Percentiles rank a stretch among this genome's conserved stretches.
phyloP scores from a whole-genome alignment of 2,888 invertebrate species.

The Chalcis sispes region DNA sequence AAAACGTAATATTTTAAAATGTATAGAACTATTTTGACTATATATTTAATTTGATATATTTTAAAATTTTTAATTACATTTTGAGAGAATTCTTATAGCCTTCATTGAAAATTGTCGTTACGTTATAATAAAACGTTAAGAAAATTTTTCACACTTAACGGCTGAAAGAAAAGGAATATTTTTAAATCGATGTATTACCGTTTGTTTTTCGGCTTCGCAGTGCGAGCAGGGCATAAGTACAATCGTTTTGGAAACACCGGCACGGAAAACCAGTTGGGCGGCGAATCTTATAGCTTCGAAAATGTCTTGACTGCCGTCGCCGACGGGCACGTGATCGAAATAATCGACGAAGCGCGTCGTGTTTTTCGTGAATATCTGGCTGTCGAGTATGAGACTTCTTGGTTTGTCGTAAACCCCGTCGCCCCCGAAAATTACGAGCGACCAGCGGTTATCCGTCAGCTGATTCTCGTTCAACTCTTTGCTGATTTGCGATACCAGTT shows the following conservation, averaged over 20 bases:
- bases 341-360: constrained; percentile 78
- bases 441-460: constrained; percentile 86
- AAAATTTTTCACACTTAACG: background rate
- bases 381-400: constrained; percentile 84
- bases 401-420: constrained; percentile 84
- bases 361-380: constrained; percentile 82
- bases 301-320: constrained; percentile 83
- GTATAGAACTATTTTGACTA: no score
- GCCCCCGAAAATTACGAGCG: constrained; percentile 90
- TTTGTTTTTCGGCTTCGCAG: constrained; percentile 84
- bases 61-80: no score
- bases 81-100: no score
- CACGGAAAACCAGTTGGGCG: constrained; percentile 85
- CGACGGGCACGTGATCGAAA: constrained; percentile 83
- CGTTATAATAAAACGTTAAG: no score
- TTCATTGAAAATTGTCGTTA: no score
- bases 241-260: constrained; percentile 90
- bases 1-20: no score
- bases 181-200: constrained; percentile 76
- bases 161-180: background rate
- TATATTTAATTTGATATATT: no score
- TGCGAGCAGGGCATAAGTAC: constrained; percentile 88
- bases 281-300: constrained; percentile 87
- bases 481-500: constrained; percentile 82
- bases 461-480: constrained; percentile 83